Evolutionary conservation across 2,888 invertebrate species (phyloP), one percentile per base, ranked within the genome.

Genomic region (Orchesellides sinensis): DNA sequence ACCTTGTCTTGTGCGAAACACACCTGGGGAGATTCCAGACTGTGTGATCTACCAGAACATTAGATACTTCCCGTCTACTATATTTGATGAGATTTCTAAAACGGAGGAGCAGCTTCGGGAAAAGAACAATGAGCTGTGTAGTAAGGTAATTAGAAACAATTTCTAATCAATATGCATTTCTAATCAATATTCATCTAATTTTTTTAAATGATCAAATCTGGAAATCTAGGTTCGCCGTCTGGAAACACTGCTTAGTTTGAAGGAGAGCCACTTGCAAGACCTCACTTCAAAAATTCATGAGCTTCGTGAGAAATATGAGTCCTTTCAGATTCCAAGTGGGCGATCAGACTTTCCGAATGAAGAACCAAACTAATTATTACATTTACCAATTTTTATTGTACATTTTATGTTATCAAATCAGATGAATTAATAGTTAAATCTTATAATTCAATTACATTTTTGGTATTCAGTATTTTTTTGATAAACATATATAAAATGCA

Each of bases 241-340:
- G 6, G 86, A 86, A 49, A 86, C 86, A 8, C 17, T 86, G 49
- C 78, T 86, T 0, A 68, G 65, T 21, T 59, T 86, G 63, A 86
- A 86, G 61, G 86, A 86, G 19, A 79, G 65, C 8, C 72, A 83
- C n/a, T 49, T 86, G 10, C 75, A 81, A 40, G 86, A 79, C 17
- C 27, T 86, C 2, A 84, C 86, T 4, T 70, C 70, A 63, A 81
- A 84, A 65, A 56, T 86, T 10, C 84, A 86, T 32, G 68, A 83
- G 45, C 32, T 73, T 17, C 45, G 78, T 14, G 19, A 35, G 0
- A 75, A 56, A 19, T 32, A 17, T 21, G 52, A 52, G 1, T 40
- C 40, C n/a, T 8, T 8, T 10, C 10, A 5, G 10, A n/a, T 40
- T 40, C 40, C 40, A 40, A 40, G n/a, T 40, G n/a, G n/a, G n/a